Conservation (phyloP, 2,797 vertebrate species). For the Silurus aristotelis region DNA sequence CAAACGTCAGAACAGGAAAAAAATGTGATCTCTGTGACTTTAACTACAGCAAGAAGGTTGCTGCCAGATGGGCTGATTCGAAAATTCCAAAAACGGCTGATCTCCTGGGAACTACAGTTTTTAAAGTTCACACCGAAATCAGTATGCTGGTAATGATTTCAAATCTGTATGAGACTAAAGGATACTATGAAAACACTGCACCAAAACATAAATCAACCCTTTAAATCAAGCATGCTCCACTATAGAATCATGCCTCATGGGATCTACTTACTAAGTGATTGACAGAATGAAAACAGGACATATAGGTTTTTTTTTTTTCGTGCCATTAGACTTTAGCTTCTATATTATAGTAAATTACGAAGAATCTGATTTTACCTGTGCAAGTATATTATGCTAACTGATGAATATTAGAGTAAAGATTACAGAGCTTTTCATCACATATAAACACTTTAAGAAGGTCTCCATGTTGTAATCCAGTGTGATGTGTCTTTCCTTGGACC, state of each 20-base stretch:
- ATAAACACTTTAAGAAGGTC: slow-evolving; percentile 38
- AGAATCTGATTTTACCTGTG: neutral
- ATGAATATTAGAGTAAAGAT: neutral
- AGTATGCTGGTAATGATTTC: slow-evolving; percentile 46
- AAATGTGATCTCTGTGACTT: too few relatives aligned
- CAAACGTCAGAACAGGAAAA: too few relatives aligned
- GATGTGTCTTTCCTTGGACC: slow-evolving; percentile 29
- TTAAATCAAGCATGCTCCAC: slow-evolving; percentile 37
- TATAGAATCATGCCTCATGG: slow-evolving; percentile 42
- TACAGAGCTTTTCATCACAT: neutral
- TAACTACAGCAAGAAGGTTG: too few relatives aligned
- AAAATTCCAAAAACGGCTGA: too few relatives aligned
- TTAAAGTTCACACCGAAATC: slow-evolving; percentile 33
- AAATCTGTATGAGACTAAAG: slow-evolving; percentile 36
- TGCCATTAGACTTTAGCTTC: slow-evolving; percentile 28
- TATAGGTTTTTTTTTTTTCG: slow-evolving; percentile 27
- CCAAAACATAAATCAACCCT: slow-evolving; percentile 42
- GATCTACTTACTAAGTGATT: slow-evolving; percentile 49
- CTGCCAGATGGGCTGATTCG: too few relatives aligned
- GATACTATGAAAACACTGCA: slow-evolving; percentile 42
- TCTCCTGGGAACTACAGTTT: too few relatives aligned
- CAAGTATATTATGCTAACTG: slow-evolving; percentile 15
- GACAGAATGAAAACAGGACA: slow-evolving; percentile 57
- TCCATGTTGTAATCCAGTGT: slow-evolving; percentile 32
- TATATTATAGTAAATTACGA: slow-evolving; percentile 14